Evolutionary conservation across 2,797 vertebrate genomes (phyloP).

Genomic region (Tragelaphus oryx): DNA sequence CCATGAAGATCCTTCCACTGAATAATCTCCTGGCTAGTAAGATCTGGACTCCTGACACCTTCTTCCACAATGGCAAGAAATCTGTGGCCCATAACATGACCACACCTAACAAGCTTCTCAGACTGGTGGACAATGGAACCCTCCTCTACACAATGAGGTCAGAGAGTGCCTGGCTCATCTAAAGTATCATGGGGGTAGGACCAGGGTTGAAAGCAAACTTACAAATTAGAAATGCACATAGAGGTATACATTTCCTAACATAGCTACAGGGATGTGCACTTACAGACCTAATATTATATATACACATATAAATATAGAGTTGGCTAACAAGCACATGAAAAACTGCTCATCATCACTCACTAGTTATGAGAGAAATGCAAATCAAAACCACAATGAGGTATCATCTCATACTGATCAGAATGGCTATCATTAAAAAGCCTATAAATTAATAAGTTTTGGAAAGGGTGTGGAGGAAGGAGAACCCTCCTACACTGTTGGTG

Average conservation of each 20-base stretch:
- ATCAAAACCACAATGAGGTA: neutral
- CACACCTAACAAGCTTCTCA: slow-evolving; percentile 97
- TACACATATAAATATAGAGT: neutral
- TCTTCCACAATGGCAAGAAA: slow-evolving; percentile 99
- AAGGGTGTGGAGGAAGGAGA: neutral
- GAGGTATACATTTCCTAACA: neutral
- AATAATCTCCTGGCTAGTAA: slow-evolving; percentile 98
- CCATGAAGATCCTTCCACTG: slow-evolving; percentile 96
- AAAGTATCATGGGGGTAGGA: neutral
- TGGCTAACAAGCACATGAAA: neutral
- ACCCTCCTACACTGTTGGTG: neutral
- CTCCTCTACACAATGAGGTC: slow-evolving; percentile 99
- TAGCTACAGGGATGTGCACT: neutral
- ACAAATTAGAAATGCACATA: neutral
- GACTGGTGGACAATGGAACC: slow-evolving; percentile 96
- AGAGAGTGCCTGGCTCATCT: neutral
- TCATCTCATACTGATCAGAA: neutral
- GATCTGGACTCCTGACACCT: slow-evolving; percentile 99
- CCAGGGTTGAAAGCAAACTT: neutral
- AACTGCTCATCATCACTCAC: neutral
- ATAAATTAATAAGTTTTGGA: neutral
- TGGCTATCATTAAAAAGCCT: neutral
- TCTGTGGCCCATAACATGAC: slow-evolving; percentile 99
- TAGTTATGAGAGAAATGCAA: neutral
- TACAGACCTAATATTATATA: neutral